Evolutionary conservation across 2,888 invertebrate species (phyloP).

Genomic region (Sesia apiformis): DNA sequence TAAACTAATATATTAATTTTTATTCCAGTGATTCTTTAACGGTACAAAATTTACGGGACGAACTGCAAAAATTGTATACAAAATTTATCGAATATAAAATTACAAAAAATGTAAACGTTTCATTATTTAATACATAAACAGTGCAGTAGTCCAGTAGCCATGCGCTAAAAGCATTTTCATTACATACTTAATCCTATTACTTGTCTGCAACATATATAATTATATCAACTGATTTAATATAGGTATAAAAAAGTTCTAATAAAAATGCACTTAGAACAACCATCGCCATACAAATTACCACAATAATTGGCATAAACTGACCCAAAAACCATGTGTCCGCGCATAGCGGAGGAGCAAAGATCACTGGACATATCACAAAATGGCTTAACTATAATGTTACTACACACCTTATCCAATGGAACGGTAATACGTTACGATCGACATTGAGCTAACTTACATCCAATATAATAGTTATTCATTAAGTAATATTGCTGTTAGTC

Average conservation of each 20-base stretch:
- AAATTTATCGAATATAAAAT: neutral
- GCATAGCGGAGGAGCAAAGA: conserved; percentile 11
- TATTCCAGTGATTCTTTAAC: conserved; percentile 39
- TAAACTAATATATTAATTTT: conserved; percentile 46
- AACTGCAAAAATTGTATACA: neutral
- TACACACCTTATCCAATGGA: conserved; percentile 70
- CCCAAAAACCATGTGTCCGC: conserved; percentile 7
- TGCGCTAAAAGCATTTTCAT: neutral
- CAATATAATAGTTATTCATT: conserved; percentile 63
- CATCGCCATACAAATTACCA: neutral
- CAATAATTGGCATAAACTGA: conserved; percentile 20
- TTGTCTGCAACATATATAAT: neutral
- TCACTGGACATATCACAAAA: conserved; percentile 73
- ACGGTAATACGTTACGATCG: conserved; percentile 63
- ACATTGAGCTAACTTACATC: conserved; percentile 72
- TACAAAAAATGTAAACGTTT: neutral
- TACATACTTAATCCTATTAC: neutral
- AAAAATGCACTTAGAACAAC: no score
- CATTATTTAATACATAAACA: neutral
- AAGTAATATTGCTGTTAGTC: conserved; percentile 72
- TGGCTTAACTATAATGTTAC: conserved; percentile 54
- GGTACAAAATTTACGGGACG: neutral
- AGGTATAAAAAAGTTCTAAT: no score
- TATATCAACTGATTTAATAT: no score
- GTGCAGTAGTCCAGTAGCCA: neutral